These are phyloP conservation scores for Drosophila nikananu DNA, from an alignment of 1,140 invertebrate genomes.

Conservation along the genomic window DNA sequence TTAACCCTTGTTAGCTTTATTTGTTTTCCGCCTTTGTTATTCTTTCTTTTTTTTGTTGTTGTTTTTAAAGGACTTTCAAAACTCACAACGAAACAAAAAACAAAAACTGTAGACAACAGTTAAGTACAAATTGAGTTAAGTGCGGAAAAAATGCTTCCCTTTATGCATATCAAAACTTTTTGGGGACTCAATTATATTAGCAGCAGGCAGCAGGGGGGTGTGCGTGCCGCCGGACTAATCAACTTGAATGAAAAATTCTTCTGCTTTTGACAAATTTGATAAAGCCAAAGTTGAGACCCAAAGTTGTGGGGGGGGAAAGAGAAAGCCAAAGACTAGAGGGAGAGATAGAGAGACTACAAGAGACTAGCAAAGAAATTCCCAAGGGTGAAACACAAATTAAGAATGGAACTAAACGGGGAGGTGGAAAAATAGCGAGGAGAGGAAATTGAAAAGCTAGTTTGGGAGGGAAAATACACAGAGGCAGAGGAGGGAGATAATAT, in stretches of 20 bases:
- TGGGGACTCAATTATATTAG: slow-evolving; percentile 23
- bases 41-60: neutral
- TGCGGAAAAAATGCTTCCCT: slow-evolving; percentile 5
- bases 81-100: neutral
- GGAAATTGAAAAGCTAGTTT: neutral
- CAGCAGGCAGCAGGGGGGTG: neutral
- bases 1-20: neutral
- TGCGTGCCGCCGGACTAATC: slow-evolving; percentile 30
- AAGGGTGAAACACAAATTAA: slow-evolving; percentile 44
- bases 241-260: slow-evolving; percentile 46
- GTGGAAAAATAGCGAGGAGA: neutral
- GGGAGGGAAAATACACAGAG: neutral
- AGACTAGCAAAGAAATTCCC: slow-evolving; percentile 1
- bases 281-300: neutral
- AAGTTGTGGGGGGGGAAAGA: neutral
- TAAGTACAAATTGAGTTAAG: slow-evolving; percentile 8
- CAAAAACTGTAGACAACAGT: neutral
- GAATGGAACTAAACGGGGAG: slow-evolving; percentile 9
- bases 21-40: neutral
- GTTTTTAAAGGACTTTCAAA: neutral
- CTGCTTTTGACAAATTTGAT: slow-evolving; percentile 46
- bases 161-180: slow-evolving; percentile 22
- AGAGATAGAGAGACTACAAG: neutral
- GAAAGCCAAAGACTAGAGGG: neutral
- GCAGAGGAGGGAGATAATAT: slow-evolving; percentile 17